Evolutionary conservation across 2,888 invertebrate species (phyloP).

Genomic region (Beris chalybata): DNA sequence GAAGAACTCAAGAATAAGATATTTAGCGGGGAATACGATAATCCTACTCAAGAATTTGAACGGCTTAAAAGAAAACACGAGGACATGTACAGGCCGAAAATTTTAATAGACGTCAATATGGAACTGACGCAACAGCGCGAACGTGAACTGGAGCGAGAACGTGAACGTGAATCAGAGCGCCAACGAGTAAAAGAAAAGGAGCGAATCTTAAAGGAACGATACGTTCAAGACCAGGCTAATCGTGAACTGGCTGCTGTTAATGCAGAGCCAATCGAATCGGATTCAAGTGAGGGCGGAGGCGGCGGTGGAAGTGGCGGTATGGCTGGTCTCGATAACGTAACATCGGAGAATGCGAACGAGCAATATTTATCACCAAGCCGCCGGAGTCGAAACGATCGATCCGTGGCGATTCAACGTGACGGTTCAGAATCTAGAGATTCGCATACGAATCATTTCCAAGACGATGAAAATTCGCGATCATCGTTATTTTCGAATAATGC

Average conservation of each 20-base stretch:
- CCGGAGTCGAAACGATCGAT: constrained; percentile 31
- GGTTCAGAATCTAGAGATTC: constrained; percentile 52
- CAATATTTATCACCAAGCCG: constrained; percentile 30
- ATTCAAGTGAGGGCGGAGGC: constrained; percentile 58
- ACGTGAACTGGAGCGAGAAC: constrained; percentile 60
- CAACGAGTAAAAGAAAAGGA: constrained; percentile 55
- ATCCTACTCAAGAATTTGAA: constrained; percentile 70
- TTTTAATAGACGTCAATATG: constrained; percentile 72
- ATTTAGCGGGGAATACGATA: constrained; percentile 67
- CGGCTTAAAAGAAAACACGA: constrained; percentile 75
- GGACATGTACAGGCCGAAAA: constrained; percentile 80
- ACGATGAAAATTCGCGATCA: constrained; percentile 57
- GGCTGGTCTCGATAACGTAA: constrained; percentile 1
- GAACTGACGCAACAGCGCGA: constrained; percentile 65
- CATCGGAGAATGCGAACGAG: constrained; percentile 16
- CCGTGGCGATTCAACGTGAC: constrained; percentile 43
- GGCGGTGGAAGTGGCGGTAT: constrained; percentile 30
- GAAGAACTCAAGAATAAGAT: constrained; percentile 80
- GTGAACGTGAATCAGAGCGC: constrained; percentile 56
- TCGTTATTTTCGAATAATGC: constrained; percentile 48
- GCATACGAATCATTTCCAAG: constrained; percentile 39
- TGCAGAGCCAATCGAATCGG: constrained; percentile 75
- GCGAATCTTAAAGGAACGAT: constrained; percentile 53
- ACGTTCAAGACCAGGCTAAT: constrained; percentile 61
- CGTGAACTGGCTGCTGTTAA: constrained; percentile 67